Base-by-base conservation (phyloP, 2,888 invertebrate species). In the Silvanus unidentatus region DNA sequence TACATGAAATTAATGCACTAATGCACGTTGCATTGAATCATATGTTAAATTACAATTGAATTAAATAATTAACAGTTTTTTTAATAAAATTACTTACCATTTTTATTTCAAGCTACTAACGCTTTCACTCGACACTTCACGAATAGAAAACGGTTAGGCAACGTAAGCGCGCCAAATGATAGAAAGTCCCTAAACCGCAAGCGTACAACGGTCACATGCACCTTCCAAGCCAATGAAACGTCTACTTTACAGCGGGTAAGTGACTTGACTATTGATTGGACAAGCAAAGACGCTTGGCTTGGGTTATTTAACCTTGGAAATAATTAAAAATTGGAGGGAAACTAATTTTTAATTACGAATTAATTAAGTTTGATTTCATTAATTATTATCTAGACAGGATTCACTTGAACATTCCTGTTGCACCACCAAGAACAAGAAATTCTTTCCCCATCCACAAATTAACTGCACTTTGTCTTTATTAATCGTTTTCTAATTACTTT, bases 11-110 rank as follows among this genome's bases (percentile, higher is more conserved):
- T 47, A 16, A 16, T 39, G 22, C 28, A 16, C n/a, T 9, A 42
- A 29, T 39, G 16, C 11, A 15, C 2, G 11, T 34, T 40, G 34
- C 16, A 6, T 9, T 8, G 34, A 22, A 35, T 15, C 32, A 28
- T 16, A 40, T 39, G 28, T 16, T 35, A 37, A 37, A 16, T 37
- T 4, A 6, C 13, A 9, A 37, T 10, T n/a, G 14, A n/a, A n/a
- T n/a, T n/a, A n/a, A n/a, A n/a, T 16, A 15, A 37, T 15, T 37
- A n/a, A n/a, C 8, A 9, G 14, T n/a, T 15, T 9, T 37, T 37
- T 37, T 37, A 9, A 15, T 4, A 37, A 15, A 37, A 37, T 32
- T 15, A 40, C 73, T 73, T 66, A 75, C 75, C 75, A 76, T 75
- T 55, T 56, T 61, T 46, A 39, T 4, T 43, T 36, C 38, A 44